Percentiles rank a stretch among this genome's conserved stretches.
phyloP scores from a whole-genome alignment of 2,113 vertebrate species.

The Actenoides lindsayi region DNA sequence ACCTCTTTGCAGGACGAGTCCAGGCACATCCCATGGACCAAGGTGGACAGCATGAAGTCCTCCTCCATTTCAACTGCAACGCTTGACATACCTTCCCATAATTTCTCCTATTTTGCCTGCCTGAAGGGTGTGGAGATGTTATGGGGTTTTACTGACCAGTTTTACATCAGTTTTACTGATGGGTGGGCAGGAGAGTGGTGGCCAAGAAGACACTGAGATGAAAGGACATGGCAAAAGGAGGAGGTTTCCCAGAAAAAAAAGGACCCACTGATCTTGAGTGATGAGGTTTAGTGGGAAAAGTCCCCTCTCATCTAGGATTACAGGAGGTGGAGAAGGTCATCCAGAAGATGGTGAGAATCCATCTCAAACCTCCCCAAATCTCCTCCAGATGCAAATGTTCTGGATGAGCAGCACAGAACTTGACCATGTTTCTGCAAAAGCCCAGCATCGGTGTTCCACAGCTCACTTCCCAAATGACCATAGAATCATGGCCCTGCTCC shows the following conservation, averaged over 20 bases:
- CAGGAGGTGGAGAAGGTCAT: neutral
- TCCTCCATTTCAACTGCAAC: neutral
- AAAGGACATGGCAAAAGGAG: neutral
- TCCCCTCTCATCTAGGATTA: neutral
- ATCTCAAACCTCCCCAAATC: neutral
- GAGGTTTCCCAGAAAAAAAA: neutral
- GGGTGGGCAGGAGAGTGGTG: neutral
- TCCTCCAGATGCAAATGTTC: neutral
- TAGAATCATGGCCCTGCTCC: neutral
- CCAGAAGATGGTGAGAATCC: neutral
- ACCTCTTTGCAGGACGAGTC: neutral
- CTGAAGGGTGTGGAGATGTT: neutral
- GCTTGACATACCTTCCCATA: rapidly evolving
- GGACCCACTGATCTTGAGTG: rapidly evolving
- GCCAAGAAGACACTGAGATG: neutral
- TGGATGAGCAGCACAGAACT: neutral
- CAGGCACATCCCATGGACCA: neutral
- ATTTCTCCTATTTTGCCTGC: neutral
- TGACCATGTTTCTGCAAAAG: rapidly evolving
- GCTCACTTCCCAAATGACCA: rapidly evolving
- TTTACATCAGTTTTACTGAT: neutral
- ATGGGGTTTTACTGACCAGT: neutral
- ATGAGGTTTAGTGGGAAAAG: neutral
- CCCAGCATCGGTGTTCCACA: rapidly evolving
- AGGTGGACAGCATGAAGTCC: rapidly evolving